Evolutionary conservation across 1,140 invertebrate genomes (phyloP), one percentile per base, ranked within the genome.

Genomic region (Solenopsis invicta): DNA sequence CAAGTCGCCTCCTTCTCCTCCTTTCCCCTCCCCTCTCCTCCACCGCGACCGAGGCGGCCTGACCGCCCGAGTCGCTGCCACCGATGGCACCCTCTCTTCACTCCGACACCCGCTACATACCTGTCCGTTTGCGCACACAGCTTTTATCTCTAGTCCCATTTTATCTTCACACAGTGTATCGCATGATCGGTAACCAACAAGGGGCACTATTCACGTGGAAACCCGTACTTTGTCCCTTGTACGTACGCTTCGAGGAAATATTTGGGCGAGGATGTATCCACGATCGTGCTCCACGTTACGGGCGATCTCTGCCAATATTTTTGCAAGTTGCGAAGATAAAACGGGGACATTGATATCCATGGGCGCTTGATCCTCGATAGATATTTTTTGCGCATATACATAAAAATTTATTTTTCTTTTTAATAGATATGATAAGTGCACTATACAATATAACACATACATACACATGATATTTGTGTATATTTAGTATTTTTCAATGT

Each of bases 61-160:
- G 8, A 4, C 29, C 10, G 21, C 41, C 41, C n/a, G 21, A 16
- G 56, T 54, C 16, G 74, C 74, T 61, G 21, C 37, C 18, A n/a
- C 34, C 61, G 34, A 41, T n/a, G 5, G 21, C 29, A 16, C 29
- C 62, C 54, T 16, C 62, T 69, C 78, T 64, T 64, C 29, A 4
- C 41, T 50, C 45, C 56, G 37, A 45, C 21, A 66, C 18, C 16
- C 18, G n/a, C 21, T 6, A 13, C 24, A n/a, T 34, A 76, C 56
- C 74, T 41, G 45, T 10, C 18, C 18, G 21, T 37, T 34, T 37
- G 10, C 34, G 21, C 4, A 45, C 41, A 8, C 4, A 9, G 18
- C 24, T 78, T 50, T 29, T 66, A 34, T 52, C 76, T 45, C 72
- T 66, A 67, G 24, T 21, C 12, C 4, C 45, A 24, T 74, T 71